Percentiles rank a stretch among this genome's conserved stretches.
These are phyloP conservation scores for Ailuropoda melanoleuca DNA, from an alignment of 2,113 vertebrate genomes.

Conservation along the genomic window DNA sequence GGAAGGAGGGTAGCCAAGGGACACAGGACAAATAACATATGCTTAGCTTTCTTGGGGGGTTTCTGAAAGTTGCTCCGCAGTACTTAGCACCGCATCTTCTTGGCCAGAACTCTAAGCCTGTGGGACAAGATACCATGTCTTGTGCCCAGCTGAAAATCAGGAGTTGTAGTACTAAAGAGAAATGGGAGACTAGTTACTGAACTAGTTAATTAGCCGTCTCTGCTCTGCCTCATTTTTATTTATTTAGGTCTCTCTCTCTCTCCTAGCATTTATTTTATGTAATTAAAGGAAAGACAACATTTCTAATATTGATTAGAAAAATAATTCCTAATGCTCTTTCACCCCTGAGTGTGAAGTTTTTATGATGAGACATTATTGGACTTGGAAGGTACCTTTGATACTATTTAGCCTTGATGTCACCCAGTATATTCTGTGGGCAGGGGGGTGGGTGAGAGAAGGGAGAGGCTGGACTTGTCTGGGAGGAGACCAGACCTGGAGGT, in stretches of 20 bases:
- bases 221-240: background rate
- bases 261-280: slow-evolving; percentile 47
- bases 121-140: background rate
- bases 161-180: background rate
- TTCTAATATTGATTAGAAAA: slow-evolving; percentile 37
- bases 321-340: background rate
- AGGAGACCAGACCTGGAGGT: background rate
- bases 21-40: fast-evolving
- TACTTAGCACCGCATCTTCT: background rate
- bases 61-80: background rate
- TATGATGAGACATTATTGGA: background rate
- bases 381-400: slow-evolving; percentile 41
- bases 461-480: background rate
- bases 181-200: background rate
- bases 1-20: background rate
- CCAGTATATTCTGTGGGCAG: background rate
- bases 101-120: background rate
- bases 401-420: background rate
- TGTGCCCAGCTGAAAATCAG: background rate
- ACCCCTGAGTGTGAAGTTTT: slow-evolving; percentile 28
- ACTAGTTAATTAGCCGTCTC: background rate
- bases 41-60: background rate
- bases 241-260: background rate
- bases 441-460: background rate
- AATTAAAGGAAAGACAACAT: slow-evolving; percentile 21